phyloP scores from a whole-genome alignment of 2,888 invertebrate species.

The Nasonovia ribisnigri region DNA sequence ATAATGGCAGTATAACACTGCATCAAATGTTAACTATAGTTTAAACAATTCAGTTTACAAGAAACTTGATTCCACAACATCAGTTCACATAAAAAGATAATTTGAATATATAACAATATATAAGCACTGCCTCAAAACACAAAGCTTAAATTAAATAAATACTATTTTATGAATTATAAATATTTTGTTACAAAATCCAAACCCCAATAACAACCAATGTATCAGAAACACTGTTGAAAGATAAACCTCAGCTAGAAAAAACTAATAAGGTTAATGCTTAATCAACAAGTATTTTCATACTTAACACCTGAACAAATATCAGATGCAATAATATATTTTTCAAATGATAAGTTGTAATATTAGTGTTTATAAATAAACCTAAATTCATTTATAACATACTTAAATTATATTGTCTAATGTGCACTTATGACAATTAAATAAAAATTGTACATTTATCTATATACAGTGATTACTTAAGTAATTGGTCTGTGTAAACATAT shows the following conservation, averaged over 20 bases:
- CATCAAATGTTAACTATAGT: not conserved
- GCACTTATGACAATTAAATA: not conserved
- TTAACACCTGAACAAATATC: not conserved
- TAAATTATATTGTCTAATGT: not conserved
- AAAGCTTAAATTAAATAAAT: not conserved
- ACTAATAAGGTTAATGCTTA: not conserved
- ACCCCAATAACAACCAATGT: not conserved
- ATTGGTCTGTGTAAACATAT: not conserved
- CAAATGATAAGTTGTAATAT: not conserved
- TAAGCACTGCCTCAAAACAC: not conserved
- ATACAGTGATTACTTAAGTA: not conserved
- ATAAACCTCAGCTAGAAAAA: not conserved
- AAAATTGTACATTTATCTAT: conserved; percentile 23
- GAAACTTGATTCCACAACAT: too few relatives aligned
- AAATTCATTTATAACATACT: not conserved
- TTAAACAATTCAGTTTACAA: too few relatives aligned
- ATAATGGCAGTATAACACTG: not conserved
- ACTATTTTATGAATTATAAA: not conserved
- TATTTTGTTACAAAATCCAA: not conserved
- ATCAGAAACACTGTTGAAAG: not conserved
- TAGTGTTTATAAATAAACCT: not conserved
- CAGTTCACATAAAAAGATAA: not conserved
- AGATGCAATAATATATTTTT: not conserved
- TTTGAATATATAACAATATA: not conserved
- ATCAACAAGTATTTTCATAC: not conserved